Conservation (phyloP, 1,140 invertebrate species). For the Drosophila repleta region DNA sequence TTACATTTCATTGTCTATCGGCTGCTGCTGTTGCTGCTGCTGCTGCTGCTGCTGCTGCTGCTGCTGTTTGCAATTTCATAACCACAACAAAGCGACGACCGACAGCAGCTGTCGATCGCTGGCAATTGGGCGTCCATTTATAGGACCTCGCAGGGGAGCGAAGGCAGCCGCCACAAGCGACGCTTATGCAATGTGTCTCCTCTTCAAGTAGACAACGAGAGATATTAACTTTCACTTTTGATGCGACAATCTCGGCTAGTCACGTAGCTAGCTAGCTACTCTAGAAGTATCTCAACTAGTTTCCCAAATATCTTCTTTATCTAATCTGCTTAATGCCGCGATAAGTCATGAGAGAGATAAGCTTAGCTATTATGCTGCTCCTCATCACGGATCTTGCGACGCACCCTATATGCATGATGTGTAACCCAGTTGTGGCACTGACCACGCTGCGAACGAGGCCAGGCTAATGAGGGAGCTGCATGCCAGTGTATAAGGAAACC, state of each 20-base stretch:
- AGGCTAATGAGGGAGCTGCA: constrained; percentile 57
- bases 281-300: too few species aligned
- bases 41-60: constrained; percentile 2
- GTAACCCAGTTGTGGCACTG: constrained; percentile 30
- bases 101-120: constrained; percentile 49
- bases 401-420: constrained; percentile 6
- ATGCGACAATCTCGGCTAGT: too few species aligned
- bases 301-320: too few species aligned
- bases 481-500: constrained; percentile 60
- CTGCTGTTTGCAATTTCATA: constrained; percentile 73
- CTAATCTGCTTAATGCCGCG: neutral
- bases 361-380: too few species aligned
- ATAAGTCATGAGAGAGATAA: neutral
- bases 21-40: neutral
- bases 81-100: constrained; percentile 68
- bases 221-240: too few species aligned
- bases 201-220: too few species aligned
- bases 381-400: neutral
- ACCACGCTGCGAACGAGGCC: constrained; percentile 50
- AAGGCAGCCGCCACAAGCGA: too few species aligned
- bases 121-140: constrained; percentile 40
- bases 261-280: too few species aligned
- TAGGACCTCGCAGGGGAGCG: constrained; percentile 14
- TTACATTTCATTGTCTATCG: constrained; percentile 69
- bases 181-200: too few species aligned